Base-by-base conservation (phyloP, 2,888 invertebrate genomes). In the Doris montereyensis region DNA sequence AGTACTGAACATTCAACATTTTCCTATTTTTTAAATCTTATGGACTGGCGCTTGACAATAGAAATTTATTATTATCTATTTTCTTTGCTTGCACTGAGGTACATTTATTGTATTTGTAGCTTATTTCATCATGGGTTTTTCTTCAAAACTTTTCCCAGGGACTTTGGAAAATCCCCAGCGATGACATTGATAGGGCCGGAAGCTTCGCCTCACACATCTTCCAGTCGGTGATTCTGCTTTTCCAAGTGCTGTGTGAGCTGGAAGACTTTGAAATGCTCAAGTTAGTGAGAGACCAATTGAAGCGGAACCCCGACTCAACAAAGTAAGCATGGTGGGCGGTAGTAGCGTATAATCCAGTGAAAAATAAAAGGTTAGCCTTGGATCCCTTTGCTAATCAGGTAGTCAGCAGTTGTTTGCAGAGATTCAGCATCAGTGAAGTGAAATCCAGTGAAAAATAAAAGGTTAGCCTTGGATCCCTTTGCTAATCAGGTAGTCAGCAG, bases 201-300 rank as follows among this genome's bases (percentile, higher is more conserved):
- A 96, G 96, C 83, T 96, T 98, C 89, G 95, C 96, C 0, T 95
- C 96, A 52, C 97, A 98, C 89, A 96, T 98, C 95, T 95, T 95
- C 83, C 94, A 96, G 80, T 96, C 96, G 83, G 94, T 97, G 1
- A 93, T 94, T 28, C 94, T 97, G 41, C 93, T 97, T 4, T 93
- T 97, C 92, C 95, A 96, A 90, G 94, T 97, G 81, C 92, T 97
- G 60, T 94, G 94, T 85, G 95, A 95, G 87, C 94, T 95, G 52
- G 94, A 95, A 79, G 97, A 98, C 89, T 94, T 95, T 87, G 94
- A 94, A 88, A 94, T 95, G 83, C 92, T 98, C 70, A 93, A 96
- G 76, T 95, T 96, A 86, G 92, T 97, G 32, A 95, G 95, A 82
- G 92, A 95, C 79, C 95, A 96, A 85, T 92, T 98, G 68, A 94